Conservation (phyloP, 2,113 vertebrate genomes). For the Corythoichthys haematopterus region DNA sequence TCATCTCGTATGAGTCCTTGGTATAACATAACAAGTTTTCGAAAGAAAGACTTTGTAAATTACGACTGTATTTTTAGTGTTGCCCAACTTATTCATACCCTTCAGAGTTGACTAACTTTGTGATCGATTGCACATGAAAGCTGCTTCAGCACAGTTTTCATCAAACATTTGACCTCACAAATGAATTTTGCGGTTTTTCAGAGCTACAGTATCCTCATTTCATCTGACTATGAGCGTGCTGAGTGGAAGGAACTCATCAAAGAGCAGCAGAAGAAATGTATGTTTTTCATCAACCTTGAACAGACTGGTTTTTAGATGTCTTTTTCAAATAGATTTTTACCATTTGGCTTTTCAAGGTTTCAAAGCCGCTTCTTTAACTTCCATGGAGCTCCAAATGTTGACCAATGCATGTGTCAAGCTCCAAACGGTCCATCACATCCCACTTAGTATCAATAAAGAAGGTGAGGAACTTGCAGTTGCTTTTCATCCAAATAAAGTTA, state of each 20-base stretch:
- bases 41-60: background rate
- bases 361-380: conserved; percentile 87
- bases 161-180: background rate
- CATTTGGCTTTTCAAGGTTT: conserved; percentile 72
- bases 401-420: conserved; percentile 96
- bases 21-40: background rate
- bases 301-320: background rate
- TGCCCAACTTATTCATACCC: background rate
- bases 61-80: background rate
- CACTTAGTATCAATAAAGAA: conserved; percentile 91
- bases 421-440: conserved; percentile 93
- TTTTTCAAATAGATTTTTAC: background rate
- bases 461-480: conserved; percentile 62
- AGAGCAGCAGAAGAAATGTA: conserved; percentile 98
- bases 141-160: background rate
- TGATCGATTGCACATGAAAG: background rate
- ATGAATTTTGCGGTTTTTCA: conserved; percentile 41
- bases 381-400: conserved; percentile 95
- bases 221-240: conserved; percentile 92
- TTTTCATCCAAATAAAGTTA: background rate
- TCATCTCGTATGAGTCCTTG: background rate
- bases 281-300: conserved; percentile 30
- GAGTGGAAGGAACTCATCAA: conserved; percentile 93
- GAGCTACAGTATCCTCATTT: conserved; percentile 92
- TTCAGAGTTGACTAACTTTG: background rate